These are phyloP conservation scores for Hybognathus amarus DNA, from an alignment of 2,797 vertebrate species.

Conservation along the genomic window DNA sequence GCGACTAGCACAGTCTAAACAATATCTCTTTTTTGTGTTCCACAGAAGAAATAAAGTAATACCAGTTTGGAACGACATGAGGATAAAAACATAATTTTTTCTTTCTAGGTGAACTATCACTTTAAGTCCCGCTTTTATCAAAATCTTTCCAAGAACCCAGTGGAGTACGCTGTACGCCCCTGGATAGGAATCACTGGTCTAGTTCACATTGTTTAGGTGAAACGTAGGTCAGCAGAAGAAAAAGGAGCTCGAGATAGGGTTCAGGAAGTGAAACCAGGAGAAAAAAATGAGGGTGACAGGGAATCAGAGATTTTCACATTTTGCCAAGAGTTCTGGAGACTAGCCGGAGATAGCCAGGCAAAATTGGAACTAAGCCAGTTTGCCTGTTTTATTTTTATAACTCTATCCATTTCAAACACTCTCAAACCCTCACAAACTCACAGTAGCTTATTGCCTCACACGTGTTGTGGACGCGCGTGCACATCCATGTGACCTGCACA, in stretches of 20 bases:
- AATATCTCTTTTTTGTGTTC: not conserved
- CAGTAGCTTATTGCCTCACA: conserved; percentile 6
- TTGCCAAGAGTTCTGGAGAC: conserved; percentile 67
- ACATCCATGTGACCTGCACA: conserved; percentile 13
- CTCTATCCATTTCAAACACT: not conserved
- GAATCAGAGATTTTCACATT: conserved; percentile 64
- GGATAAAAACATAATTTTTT: no score
- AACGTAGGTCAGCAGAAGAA: conserved; percentile 32
- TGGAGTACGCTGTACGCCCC: not conserved
- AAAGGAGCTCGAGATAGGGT: conserved; percentile 31
- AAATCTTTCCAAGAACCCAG: not conserved
- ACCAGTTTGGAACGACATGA: not conserved
- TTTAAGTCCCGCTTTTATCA: not conserved
- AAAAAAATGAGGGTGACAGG: conserved; percentile 21
- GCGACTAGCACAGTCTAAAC: not conserved
- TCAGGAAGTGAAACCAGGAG: conserved; percentile 24
- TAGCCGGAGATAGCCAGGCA: conserved; percentile 56
- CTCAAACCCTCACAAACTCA: not conserved
- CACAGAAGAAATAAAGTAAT: not conserved
- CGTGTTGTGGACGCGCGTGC: not conserved
- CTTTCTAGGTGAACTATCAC: not conserved
- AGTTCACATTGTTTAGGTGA: conserved; percentile 30
- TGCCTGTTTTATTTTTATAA: conserved; percentile 4
- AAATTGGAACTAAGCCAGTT: conserved; percentile 49
- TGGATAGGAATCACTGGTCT: not conserved